These are phyloP conservation scores for Erinaceus europaeus DNA, from an alignment of 2,113 vertebrate genomes.

Conservation along the genomic window DNA sequence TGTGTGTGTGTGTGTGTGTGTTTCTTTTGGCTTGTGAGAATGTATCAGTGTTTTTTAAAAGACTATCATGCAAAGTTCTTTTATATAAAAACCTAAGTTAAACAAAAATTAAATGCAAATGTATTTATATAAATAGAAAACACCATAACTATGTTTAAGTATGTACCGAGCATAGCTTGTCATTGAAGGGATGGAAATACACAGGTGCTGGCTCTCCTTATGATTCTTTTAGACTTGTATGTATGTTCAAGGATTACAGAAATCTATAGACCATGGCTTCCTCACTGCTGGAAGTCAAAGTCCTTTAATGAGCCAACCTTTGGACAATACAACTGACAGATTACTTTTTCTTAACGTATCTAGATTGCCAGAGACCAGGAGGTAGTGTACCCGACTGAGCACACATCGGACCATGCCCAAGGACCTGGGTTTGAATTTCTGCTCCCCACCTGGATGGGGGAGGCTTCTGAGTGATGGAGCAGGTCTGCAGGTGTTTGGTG, in stretches of 20 bases:
- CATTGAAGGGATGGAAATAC: neutral
- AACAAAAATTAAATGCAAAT: too few species aligned
- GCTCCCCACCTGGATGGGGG: too few species aligned
- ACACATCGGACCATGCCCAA: too few species aligned
- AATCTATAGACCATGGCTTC: neutral
- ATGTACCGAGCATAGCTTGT: neutral
- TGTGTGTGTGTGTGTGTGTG: neutral
- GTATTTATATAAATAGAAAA: too few species aligned
- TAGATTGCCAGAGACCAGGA: too few species aligned
- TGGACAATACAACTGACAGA: neutral
- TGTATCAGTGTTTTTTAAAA: neutral
- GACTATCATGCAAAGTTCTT: neutral
- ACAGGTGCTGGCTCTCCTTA: neutral
- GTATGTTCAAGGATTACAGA: neutral
- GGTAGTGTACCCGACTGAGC: too few species aligned
- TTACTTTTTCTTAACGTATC: neutral
- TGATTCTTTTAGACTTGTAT: neutral
- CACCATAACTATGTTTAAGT: neutral
- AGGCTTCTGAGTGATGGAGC: too few species aligned
- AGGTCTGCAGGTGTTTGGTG: too few species aligned
- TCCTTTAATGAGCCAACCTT: neutral
- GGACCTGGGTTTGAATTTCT: too few species aligned
- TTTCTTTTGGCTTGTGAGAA: neutral
- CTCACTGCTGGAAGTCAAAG: neutral
- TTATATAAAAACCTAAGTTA: neutral